Evolutionary conservation across 1,140 invertebrate species (phyloP), one percentile per base, ranked within the genome.

Genomic region (Dendrolimus kikuchii): DNA sequence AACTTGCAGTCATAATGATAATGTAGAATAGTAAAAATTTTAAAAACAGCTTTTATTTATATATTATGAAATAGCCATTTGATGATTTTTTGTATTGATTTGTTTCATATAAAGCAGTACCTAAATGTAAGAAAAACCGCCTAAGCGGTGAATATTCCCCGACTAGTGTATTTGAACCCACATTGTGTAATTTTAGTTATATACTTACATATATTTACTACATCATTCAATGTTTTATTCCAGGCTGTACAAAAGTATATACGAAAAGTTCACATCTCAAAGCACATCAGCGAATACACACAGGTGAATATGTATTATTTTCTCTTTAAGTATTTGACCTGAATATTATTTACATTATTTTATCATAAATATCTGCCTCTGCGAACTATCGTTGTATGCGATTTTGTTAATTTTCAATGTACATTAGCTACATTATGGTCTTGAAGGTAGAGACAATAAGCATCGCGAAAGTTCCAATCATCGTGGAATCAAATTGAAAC

Each of bases 221-320:
- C 10, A 51, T 10, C 39, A 43, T 4, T 46, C 49, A 44, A 49
- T 51, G 68, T 54, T 59, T 55, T 69, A 92, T 23, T 91, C 44
- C 90, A 96, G 97, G 97, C 73, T 99, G 98, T 88, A 94, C 93
- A 70, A 99, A 99, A 90, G 97, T 99, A 44, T 99, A 99, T 88
- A 99, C 98, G 46, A 99, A 99, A 90, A 98, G 96, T 88, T 99
- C 97, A 62, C 98, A 99, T 88, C 90, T 99, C 7, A 99, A 99
- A 88, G 98, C 98, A 52, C 98, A 99, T 89, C 96, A 99, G 87
- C 90, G 98, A 77, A 98, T 98, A 86, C 98, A 99, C 80, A 99
- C 97, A 89, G 98, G 98, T 99, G 90, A 93, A 40, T n/a, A 23
- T 5, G 23, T 23, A 23, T 23, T 23, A 23, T 23, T 23, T 23